phyloP scores from a whole-genome alignment of 2,888 invertebrate species.

The Stenodera caucasica region DNA sequence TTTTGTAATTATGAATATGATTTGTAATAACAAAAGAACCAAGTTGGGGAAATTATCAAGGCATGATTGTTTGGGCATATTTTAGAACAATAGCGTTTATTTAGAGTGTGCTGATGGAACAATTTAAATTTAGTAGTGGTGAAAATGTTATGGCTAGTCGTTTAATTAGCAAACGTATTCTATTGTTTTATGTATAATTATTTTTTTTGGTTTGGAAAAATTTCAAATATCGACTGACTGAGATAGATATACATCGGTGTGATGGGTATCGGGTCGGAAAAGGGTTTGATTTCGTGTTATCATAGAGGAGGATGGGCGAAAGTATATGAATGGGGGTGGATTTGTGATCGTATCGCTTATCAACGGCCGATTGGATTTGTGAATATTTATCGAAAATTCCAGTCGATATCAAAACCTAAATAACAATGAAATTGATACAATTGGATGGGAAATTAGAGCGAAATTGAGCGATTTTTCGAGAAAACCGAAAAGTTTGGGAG shows the following conservation, averaged over 20 bases:
- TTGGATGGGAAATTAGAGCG: not conserved
- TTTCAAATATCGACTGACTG: not conserved
- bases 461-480: no score
- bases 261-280: no score
- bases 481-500: no score
- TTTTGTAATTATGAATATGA: slow-evolving; percentile 59
- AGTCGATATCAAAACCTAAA: not conserved
- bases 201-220: slow-evolving; percentile 9
- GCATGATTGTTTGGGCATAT: slow-evolving; percentile 53
- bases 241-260: not conserved
- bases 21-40: slow-evolving; percentile 56
- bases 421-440: not conserved
- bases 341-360: slow-evolving; percentile 29
- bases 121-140: slow-evolving; percentile 54
- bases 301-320: not conserved
- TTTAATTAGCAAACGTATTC: slow-evolving; percentile 47
- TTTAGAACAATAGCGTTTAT: slow-evolving; percentile 53
- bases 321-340: slow-evolving; percentile 12
- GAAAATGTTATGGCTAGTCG: slow-evolving; percentile 49
- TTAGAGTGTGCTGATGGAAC: slow-evolving; percentile 53
- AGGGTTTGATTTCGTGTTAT: no score
- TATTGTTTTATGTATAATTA: slow-evolving; percentile 35
- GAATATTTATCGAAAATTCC: not conserved
- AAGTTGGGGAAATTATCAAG: slow-evolving; percentile 53
- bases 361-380: slow-evolving; percentile 29